Conservation (phyloP, 2,797 vertebrate genomes). For the Xiphorhynchus erythropygius region DNA sequence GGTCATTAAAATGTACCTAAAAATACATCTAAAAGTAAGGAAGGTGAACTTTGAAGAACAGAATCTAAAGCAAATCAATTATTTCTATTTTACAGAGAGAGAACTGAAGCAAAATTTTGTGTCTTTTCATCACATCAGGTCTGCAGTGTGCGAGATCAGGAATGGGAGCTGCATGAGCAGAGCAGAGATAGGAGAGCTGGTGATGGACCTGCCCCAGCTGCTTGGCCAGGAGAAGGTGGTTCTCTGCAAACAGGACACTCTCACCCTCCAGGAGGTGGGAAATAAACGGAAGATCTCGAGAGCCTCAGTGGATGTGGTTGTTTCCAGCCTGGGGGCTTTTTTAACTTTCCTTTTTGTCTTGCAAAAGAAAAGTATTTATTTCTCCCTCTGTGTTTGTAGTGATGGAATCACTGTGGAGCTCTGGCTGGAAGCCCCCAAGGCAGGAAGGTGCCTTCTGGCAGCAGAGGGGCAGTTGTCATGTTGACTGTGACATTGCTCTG, state of each 20-base stretch:
- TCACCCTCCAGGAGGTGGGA: neutral
- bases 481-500: neutral
- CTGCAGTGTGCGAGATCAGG: no score
- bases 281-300: neutral
- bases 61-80: neutral
- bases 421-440: neutral
- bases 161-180: neutral
- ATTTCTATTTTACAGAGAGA: neutral
- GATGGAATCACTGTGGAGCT: neutral
- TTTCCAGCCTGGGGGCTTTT: neutral
- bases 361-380: neutral
- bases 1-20: neutral
- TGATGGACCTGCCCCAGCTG: neutral
- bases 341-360: neutral
- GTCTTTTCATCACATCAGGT: neutral
- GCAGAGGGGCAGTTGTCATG: neutral
- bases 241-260: neutral
- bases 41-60: neutral
- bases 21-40: neutral
- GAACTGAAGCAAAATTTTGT: neutral
- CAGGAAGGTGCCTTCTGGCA: neutral
- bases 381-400: neutral
- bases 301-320: neutral
- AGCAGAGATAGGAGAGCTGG: neutral
- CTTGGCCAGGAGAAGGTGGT: neutral